Conservation (phyloP, 2,113 vertebrate species). For the Macaca nemestrina region DNA sequence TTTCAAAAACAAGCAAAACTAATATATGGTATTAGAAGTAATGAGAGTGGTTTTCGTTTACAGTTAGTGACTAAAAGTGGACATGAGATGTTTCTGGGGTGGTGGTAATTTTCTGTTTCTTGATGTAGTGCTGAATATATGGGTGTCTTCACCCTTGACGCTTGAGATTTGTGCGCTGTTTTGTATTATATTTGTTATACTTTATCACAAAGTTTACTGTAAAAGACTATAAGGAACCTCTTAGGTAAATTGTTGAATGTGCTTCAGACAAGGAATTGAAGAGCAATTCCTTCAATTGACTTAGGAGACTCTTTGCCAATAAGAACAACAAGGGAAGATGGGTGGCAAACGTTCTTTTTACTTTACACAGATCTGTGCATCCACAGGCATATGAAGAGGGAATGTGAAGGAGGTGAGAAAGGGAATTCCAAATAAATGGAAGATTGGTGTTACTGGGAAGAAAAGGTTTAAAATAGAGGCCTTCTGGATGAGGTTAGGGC, state of each 20-base stretch:
- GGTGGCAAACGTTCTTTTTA: neutral
- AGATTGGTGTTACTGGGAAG: neutral
- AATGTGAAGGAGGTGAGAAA: neutral
- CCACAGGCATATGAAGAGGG: neutral
- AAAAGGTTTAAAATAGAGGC: neutral
- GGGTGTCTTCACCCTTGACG: neutral
- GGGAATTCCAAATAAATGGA: neutral
- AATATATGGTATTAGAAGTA: neutral
- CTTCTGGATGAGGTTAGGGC: neutral
- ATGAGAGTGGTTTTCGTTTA: neutral
- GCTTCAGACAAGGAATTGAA: neutral
- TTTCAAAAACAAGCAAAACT: conserved; percentile 26
- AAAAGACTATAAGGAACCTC: neutral
- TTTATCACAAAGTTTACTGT: conserved; percentile 6
- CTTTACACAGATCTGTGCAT: neutral
- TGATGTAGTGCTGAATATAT: neutral
- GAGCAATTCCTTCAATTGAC: neutral
- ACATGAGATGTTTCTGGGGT: neutral
- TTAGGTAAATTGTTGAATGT: conserved; percentile 17
- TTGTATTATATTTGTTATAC: neutral
- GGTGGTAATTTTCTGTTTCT: neutral
- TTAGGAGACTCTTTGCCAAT: neutral
- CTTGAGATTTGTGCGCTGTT: neutral
- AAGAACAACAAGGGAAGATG: neutral
- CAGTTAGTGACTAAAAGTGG: neutral